phyloP scores from a whole-genome alignment of 2,113 vertebrate genomes.

The Periophthalmodon schlosseri region DNA sequence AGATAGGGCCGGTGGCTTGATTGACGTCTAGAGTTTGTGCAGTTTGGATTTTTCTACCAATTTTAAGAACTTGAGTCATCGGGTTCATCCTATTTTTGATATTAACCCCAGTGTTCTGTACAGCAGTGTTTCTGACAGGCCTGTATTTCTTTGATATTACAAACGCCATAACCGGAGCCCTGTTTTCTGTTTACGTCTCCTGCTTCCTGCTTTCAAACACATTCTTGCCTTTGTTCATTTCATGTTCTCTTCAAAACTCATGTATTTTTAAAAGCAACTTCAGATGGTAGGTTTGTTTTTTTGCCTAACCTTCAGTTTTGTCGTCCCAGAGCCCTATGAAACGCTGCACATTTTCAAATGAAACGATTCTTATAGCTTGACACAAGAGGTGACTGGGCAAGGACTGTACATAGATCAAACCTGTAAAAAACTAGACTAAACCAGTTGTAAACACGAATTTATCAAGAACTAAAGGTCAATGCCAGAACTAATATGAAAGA shows the following conservation, averaged over 20 bases:
- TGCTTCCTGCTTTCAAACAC: conserved; percentile 23
- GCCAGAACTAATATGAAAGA: background rate
- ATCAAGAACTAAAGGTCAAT: background rate
- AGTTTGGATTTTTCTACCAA: background rate
- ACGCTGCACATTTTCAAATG: background rate
- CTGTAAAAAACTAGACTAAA: background rate
- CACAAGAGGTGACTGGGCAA: background rate
- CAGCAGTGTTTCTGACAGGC: background rate
- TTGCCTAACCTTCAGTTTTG: conserved; percentile 2
- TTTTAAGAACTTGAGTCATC: background rate
- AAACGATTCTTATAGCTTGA: too few relatives aligned
- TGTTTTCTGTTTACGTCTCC: conserved; percentile 21
- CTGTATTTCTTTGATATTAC: conserved; percentile 16
- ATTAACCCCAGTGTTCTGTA: background rate
- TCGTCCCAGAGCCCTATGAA: conserved; percentile 21
- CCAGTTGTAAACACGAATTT: background rate
- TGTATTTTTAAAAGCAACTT: conserved; percentile 59
- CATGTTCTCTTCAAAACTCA: conserved; percentile 46
- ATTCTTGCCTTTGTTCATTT: conserved; percentile 47
- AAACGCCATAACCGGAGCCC: conserved; percentile 16
- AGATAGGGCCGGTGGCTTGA: background rate
- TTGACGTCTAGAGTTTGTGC: background rate
- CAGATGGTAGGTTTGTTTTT: conserved; percentile 22
- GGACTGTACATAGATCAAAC: background rate
- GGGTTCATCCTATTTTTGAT: background rate